Percentiles rank a stretch among this genome's conserved stretches.
Evolutionary conservation across 1,140 invertebrate species (phyloP).

Genomic region (Cyrtorhinus lividipennis): DNA sequence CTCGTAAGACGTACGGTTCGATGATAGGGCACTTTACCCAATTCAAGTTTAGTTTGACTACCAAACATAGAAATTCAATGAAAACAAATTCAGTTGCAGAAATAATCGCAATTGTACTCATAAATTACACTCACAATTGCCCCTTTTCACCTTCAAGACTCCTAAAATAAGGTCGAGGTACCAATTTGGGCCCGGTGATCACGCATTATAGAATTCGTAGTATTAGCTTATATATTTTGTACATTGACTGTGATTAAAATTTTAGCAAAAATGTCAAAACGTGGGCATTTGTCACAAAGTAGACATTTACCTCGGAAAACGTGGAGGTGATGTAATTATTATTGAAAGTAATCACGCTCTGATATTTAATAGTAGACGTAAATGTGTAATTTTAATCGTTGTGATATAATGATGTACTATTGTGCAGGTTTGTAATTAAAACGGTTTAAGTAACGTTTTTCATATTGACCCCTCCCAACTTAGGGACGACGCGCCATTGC

Average conservation of each 20-base stretch:
- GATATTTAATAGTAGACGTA: not conserved
- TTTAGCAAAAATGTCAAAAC: conserved; percentile 5
- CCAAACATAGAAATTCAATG: no score
- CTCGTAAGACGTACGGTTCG: no score
- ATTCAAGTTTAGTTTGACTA: no score
- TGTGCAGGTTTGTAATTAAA: conserved; percentile 10
- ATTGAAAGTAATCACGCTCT: not conserved
- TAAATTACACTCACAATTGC: no score
- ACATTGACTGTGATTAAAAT: conserved; percentile 14
- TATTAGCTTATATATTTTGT: conserved; percentile 2
- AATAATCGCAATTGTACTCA: no score
- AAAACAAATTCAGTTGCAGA: no score
- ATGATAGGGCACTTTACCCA: no score
- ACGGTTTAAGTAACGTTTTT: conserved; percentile 10
- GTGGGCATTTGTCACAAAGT: not conserved
- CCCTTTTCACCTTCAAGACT: no score
- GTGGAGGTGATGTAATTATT: not conserved
- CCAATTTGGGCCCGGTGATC: not conserved
- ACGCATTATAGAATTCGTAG: not conserved
- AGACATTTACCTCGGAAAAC: not conserved
- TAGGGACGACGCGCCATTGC: not conserved
- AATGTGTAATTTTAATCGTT: conserved; percentile 1
- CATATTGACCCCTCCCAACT: conserved; percentile 10
- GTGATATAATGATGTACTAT: conserved; percentile 7
- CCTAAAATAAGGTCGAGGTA: no score